Base-by-base conservation (phyloP, 2,797 vertebrate genomes). In the Halcyon smyrnensis region DNA sequence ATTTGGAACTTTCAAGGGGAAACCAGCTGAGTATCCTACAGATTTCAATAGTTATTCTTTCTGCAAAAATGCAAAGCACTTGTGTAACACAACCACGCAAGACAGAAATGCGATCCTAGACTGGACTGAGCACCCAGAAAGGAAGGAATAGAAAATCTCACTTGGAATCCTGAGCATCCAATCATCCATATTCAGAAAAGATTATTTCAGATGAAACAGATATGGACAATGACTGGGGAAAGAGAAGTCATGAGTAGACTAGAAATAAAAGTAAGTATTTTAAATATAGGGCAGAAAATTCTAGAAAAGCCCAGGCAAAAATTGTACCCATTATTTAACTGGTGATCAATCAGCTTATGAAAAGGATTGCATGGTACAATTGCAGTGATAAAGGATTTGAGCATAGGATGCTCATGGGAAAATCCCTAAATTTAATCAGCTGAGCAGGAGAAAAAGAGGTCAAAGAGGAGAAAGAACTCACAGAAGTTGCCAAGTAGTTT, bases 391-490 rank as follows among this genome's bases (percentile, higher is more conserved):
- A 27, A 90, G 51, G 43, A 80, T 84, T 94, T 73, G 28, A 89
- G 46, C 13, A 82, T 7, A 81, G 74, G 57, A 90, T 3, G 11
- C 30, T 78, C 23, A 53, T 8, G 15, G 77, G 56, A 95, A 95
- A 90, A 95, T 56, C 83, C 76, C 56, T 70, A 45, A 59, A 88
- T 95, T 94, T 91, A 96, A 96, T 95, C 87, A 91, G 28, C 60
- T 76, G 56, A 88, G 63, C n/a, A 84, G 53, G 63, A 93, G 18
- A 87, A 95, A 92, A 96, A 84, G 74, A 96, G 77, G 91, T 94
- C 77, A 87, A 79, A 93, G 89, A 78, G 60, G 57, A 93, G 60
- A 94, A 94, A 86, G 74, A 82, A 74, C 41, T 91, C 83, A 62
- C 7, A 32, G 83, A 76, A n/a, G 43, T 84, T 94, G 88, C 84